Conservation (phyloP, 2,113 vertebrate genomes). For the Seriola quinqueradiata region DNA sequence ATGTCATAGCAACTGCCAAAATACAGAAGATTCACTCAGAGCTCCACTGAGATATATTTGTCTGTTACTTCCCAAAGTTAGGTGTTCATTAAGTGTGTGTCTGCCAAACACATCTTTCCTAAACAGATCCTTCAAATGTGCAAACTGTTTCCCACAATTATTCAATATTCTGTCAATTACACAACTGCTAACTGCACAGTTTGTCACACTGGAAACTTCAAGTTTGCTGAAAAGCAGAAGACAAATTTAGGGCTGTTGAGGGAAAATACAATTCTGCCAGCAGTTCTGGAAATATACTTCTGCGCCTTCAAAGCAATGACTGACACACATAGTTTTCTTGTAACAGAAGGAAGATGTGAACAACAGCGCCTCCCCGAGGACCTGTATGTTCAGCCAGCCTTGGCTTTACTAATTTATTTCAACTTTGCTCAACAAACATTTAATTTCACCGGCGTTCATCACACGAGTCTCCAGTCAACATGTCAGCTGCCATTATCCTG, state of each 20-base stretch:
- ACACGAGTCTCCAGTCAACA: conserved; percentile 39
- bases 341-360: conserved; percentile 21
- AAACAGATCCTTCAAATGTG: conserved; percentile 17
- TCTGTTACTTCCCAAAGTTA: neutral
- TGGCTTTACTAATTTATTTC: conserved; percentile 58
- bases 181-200: neutral
- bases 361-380: conserved; percentile 59
- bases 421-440: conserved; percentile 62
- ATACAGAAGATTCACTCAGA: neutral
- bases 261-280: conserved; percentile 22
- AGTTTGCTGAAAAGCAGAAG: conserved; percentile 9
- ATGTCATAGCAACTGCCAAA: neutral
- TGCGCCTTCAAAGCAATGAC: conserved; percentile 37
- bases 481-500: conserved; percentile 42
- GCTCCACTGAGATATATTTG: neutral
- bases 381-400: conserved; percentile 38
- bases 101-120: neutral
- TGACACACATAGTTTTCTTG: conserved; percentile 22
- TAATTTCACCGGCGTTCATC: conserved; percentile 50
- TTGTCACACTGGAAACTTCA: conserved; percentile 16
- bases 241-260: neutral
- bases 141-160: conserved; percentile 25
- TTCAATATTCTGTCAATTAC: conserved; percentile 23
- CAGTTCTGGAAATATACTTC: conserved; percentile 17
- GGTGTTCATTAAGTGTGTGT: neutral